Evolutionary conservation across 2,113 vertebrate genomes (phyloP).

Genomic region (Patagioenas fasciata): DNA sequence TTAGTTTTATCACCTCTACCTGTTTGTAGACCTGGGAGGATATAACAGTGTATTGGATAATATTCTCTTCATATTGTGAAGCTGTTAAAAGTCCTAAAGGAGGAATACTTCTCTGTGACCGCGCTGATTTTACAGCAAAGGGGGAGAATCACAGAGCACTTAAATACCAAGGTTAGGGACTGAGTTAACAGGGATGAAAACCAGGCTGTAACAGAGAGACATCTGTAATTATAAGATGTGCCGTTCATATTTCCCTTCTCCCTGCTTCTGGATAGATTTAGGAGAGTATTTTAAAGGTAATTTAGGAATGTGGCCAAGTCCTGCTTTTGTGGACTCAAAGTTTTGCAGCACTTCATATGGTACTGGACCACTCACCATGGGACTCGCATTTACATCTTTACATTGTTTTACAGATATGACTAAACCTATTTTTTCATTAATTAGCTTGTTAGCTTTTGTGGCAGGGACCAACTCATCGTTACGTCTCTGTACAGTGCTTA

Average conservation of each 20-base stretch:
- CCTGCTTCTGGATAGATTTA: neutral
- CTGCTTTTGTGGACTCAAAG: neutral
- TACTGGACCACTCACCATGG: neutral
- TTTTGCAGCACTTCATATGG: neutral
- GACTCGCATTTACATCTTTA: neutral
- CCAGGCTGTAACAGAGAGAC: neutral
- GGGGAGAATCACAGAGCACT: neutral
- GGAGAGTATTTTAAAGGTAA: neutral
- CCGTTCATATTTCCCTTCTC: neutral
- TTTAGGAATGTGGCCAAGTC: neutral
- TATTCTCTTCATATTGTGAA: neutral
- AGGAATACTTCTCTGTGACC: neutral
- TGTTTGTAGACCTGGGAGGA: neutral
- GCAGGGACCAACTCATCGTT: neutral
- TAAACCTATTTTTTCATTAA: slow-evolving; percentile 35
- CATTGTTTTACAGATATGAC: neutral
- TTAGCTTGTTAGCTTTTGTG: slow-evolving; percentile 46
- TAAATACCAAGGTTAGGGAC: neutral
- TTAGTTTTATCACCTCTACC: neutral
- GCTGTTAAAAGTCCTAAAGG: neutral
- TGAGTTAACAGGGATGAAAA: neutral
- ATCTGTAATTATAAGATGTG: neutral
- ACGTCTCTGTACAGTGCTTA: neutral
- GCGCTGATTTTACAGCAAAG: neutral
- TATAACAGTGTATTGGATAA: neutral